Base-by-base conservation (phyloP, 2,797 vertebrate genomes). In the Sebastes steindachneri region DNA sequence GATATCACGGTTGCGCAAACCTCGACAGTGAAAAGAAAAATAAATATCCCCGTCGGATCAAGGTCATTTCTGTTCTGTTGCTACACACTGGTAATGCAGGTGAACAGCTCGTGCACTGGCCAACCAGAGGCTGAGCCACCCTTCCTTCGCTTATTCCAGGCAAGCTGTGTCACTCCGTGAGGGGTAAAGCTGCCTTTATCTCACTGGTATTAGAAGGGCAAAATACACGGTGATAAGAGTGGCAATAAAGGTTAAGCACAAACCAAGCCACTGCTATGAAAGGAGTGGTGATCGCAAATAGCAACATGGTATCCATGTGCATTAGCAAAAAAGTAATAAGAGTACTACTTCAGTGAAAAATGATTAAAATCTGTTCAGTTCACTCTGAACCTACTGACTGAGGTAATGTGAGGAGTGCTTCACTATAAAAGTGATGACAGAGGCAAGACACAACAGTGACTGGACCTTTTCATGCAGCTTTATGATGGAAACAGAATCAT, bases 41-140 rank as follows among this genome's bases (percentile, higher is more conserved):
- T 12, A 62, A 70, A 3, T 8, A 37, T 23, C 17, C 26, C 19
- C 1, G 3, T 53, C 29, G 1, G 0, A 57, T 70, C 26, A 35
- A 85, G 86, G 71, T 74, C 51, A 54, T 45, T n/a, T 53, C 48
- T 63, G n/a, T 54, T 28, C 21, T 31, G 41, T 55, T 57, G 67
- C 65, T 41, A 17, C 23, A 17, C 17, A 25, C 12, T 29, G 62
- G 12, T 53, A 48, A 15, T 68, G 68, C 7, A 84, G 83, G 45
- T 71, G 68, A 85, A 59, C 58, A 9, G 59, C 65, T 77, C 28
- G n/a, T 28, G 63, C 35, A 8, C 8, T 7, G 53, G 31, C 21
- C 25, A 17, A 48, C 23, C 25, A 31, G 54, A 83, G 64, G 51
- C 25, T n/a, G 65, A 54, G 48, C 35, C 17, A 8, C 54, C 65